Base-by-base conservation (phyloP, 1,140 invertebrate genomes). In the Drosophila subpulchrella region DNA sequence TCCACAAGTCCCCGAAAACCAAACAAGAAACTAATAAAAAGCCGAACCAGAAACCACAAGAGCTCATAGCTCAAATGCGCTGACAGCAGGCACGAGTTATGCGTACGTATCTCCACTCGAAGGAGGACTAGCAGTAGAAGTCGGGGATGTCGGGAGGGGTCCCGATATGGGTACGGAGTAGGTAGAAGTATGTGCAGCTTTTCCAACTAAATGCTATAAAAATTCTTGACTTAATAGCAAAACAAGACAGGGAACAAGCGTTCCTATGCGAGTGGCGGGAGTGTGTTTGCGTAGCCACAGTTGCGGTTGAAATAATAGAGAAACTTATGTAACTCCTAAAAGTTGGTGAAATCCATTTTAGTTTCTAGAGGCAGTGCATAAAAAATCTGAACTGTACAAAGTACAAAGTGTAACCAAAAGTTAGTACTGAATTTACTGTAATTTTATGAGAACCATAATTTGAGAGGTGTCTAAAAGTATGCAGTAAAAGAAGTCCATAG, bases 151-250 rank as follows among this genome's bases (percentile, higher is more conserved):
- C 24, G 24, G 32, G n/a, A 34, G n/a, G 44, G 10, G 44, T 15
- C 20, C 15, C 30, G 15, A 51, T 36, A 46, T 24, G 27, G 67
- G 27, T 24, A 13, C 32, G 56, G 41, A 59, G 67, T 62, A 56
- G 65, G 63, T 62, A 74, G 67, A 76, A 88, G 81, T 88, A 86
- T 86, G 83, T 82, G 86, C 75, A 88, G 84, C 84, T 89, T 88
- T 88, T 89, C 84, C 84, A 88, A 88, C 84, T 89, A 88, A 88
- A 88, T 88, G 84, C 84, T 89, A 88, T 88, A 89, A 89, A 88
- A 88, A 88, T 88, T 89, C 84, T 88, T 88, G 84, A 89, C 84
- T 88, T 88, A 88, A 88, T 88, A 89, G 84, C 76, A 89, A 89
- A 84, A 88, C 83, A 88, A 88, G 84, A 88, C 80, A 88, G 73